Conservation (phyloP, 2,888 invertebrate genomes). For the Phoenoteleia sp. region DNA sequence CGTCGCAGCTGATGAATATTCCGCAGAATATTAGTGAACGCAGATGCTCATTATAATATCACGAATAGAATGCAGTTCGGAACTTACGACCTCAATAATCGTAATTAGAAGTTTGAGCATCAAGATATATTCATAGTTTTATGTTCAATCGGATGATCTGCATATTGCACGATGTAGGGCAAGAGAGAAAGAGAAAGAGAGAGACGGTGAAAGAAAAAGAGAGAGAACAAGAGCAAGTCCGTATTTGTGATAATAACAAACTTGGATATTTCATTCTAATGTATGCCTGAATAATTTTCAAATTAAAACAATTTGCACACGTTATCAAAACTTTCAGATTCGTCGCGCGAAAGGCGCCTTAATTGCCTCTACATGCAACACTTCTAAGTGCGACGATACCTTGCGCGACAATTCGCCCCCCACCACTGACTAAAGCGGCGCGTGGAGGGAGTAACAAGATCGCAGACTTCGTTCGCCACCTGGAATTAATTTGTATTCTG, state of each 20-base stretch:
- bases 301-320: conserved; percentile 28
- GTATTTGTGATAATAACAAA: conserved; percentile 31
- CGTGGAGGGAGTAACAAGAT: too few species aligned
- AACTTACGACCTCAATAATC: conserved; percentile 62
- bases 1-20: conserved; percentile 58
- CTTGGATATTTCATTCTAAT: conserved; percentile 28
- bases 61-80: conserved; percentile 55
- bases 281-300: conserved; percentile 32
- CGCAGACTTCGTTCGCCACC: too few species aligned
- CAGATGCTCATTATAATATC: conserved; percentile 68
- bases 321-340: conserved; percentile 30
- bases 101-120: conserved; percentile 70
- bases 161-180: conserved; percentile 46
- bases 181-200: not conserved
- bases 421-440: too few species aligned
- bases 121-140: conserved; percentile 65
- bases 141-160: conserved; percentile 61
- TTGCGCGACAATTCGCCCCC: too few species aligned
- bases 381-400: too few species aligned
- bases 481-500: too few species aligned
- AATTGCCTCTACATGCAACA: not conserved
- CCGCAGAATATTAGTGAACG: conserved; percentile 48
- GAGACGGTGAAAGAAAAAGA: not conserved
- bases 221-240: conserved; percentile 4
- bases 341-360: not conserved